Base-by-base conservation (phyloP, 2,888 invertebrate genomes). In the Parochlus steinenii region DNA sequence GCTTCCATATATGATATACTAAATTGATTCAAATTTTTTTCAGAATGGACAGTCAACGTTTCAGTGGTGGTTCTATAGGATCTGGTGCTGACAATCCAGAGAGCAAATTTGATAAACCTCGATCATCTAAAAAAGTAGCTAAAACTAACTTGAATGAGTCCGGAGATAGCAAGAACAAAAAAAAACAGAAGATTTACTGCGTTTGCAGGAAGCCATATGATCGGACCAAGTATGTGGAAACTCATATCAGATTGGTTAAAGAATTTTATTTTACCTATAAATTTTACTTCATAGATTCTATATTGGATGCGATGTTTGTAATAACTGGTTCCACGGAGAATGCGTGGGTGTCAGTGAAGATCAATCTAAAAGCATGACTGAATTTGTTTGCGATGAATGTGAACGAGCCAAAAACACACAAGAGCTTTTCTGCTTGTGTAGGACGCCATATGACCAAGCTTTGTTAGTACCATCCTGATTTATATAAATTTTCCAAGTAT, bases 251-350 rank as follows among this genome's bases (percentile, higher is more conserved):
- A 18, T 34, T 14, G 4, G 11, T 31, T 33, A 23, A 14, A 4
- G 16, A 17, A 17, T 16, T 17, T 33, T 31, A 23, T 10, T 12
- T 2, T 28, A 31, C 23, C 38, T 18, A 12, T 23, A 20, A 8
- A 31, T 35, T 27, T 42, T 33, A 38, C 36, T 31, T 46, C 52
- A 12, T 49, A 86, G 85, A 55, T 95, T 95, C 58, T 97, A 95
- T 60, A 87, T 98, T 44, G 92, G 90, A 40, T 98, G 98, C 62
- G 93, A 95, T 62, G 66, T 89, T 49, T 98, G 97, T 58, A 86
- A 85, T 51, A 92, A 93, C 58, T 97, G 97, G 95, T 97, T 90
- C 69, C 98, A 98, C 55, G 93, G 93, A 2, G 82, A 83, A 46
- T 98, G 98, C 55, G 90, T 97, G 8, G 83, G 81, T 28, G 83